Conservation (phyloP, 2,797 vertebrate species). For the Protonibea diacanthus region DNA sequence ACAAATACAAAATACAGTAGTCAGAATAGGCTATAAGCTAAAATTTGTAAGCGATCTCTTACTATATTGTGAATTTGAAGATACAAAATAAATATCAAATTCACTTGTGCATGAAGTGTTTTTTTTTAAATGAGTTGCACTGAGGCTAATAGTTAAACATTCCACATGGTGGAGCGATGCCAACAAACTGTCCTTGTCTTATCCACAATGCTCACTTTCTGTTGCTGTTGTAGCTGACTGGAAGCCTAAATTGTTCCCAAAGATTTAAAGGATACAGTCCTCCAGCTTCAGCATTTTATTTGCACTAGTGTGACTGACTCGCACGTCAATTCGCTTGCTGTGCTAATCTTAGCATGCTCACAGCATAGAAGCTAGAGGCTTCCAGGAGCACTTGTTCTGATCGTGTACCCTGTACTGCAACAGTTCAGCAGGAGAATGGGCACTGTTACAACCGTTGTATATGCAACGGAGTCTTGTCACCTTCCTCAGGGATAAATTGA, state of each 20-base stretch:
- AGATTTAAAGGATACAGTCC: too few relatives aligned
- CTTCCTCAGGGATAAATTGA: not conserved
- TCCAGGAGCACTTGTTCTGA: not conserved
- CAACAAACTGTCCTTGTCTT: not conserved
- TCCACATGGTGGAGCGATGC: not conserved
- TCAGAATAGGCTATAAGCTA: too few relatives aligned
- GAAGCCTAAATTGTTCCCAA: not conserved
- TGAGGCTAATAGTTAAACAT: not conserved
- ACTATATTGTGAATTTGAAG: not conserved
- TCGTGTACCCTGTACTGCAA: not conserved
- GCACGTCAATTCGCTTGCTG: not conserved
- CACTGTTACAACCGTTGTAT: not conserved
- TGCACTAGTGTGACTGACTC: not conserved
- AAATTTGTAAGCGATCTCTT: too few relatives aligned
- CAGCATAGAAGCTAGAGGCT: not conserved
- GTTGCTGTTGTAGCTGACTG: not conserved
- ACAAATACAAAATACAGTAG: too few relatives aligned
- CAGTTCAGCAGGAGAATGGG: not conserved
- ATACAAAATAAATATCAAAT: not conserved
- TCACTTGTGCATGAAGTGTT: not conserved
- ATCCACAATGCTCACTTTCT: not conserved
- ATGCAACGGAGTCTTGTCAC: not conserved
- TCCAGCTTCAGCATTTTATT: not conserved
- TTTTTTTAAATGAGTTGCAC: not conserved
- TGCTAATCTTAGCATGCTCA: not conserved